Evolutionary conservation across 2,888 invertebrate species (phyloP).

Genomic region (Melikaiella ostensackeni): DNA sequence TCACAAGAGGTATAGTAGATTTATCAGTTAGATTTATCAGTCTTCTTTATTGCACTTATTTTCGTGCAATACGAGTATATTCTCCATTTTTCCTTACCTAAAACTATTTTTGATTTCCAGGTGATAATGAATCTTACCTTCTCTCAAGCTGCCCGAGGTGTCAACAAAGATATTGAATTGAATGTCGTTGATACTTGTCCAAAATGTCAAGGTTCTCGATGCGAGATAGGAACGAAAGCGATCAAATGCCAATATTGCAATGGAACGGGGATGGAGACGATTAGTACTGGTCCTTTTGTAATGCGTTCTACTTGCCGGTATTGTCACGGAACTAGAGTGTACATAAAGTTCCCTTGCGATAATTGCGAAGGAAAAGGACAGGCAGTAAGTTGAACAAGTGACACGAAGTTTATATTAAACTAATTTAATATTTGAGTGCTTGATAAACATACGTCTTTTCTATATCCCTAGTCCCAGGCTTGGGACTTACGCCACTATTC

Average conservation of each 20-base stretch:
- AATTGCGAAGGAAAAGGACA: constrained; percentile 97
- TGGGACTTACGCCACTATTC: too few species aligned
- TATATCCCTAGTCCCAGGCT: too few species aligned
- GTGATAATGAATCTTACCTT: constrained; percentile 93
- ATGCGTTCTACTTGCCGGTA: constrained; percentile 97
- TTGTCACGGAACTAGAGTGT: constrained; percentile 91
- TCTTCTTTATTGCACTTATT: constrained; percentile 5
- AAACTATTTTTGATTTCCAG: constrained; percentile 76
- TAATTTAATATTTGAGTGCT: constrained; percentile 19
- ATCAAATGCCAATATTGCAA: constrained; percentile 94
- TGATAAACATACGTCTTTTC: too few species aligned
- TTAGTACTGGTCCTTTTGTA: constrained; percentile 94
- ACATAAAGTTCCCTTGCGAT: constrained; percentile 92
- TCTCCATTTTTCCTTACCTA: neutral
- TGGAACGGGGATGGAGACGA: constrained; percentile 97
- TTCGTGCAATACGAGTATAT: constrained; percentile 9
- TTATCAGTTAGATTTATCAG: constrained; percentile 69
- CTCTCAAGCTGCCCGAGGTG: constrained; percentile 95
- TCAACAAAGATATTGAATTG: constrained; percentile 94
- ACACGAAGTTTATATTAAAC: neutral
- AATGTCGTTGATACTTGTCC: constrained; percentile 96
- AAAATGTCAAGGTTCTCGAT: constrained; percentile 90
- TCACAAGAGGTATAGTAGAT: constrained; percentile 92
- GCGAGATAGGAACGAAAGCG: constrained; percentile 95
- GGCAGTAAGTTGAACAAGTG: constrained; percentile 79